Evolutionary conservation across 2,888 invertebrate genomes (phyloP).

Genomic region (Sclerodermus sp.): DNA sequence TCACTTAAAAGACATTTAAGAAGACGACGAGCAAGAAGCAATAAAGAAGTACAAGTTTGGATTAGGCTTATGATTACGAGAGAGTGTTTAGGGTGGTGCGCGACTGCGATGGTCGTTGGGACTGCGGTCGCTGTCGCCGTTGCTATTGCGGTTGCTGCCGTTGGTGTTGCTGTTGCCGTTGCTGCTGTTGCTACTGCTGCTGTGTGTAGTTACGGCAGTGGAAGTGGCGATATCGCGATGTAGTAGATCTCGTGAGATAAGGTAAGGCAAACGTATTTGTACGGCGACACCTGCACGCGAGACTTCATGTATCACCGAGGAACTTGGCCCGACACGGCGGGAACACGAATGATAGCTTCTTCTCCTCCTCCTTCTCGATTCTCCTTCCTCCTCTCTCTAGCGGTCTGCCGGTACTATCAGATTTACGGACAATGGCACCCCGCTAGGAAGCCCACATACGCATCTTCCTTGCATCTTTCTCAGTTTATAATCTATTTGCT

Average conservation of each 20-base stretch:
- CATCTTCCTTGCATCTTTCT: no score
- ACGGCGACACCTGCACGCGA: slow-evolving; percentile 49
- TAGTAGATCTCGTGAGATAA: slow-evolving; percentile 48
- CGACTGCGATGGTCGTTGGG: no score
- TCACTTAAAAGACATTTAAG: slow-evolving; percentile 29
- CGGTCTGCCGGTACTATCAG: slow-evolving; percentile 30
- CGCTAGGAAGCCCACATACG: slow-evolving; percentile 29
- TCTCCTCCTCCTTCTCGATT: slow-evolving; percentile 17
- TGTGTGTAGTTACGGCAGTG: neutral
- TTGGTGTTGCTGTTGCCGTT: no score
- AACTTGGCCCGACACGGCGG: slow-evolving; percentile 18
- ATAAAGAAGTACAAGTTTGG: no score
- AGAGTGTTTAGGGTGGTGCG: no score
- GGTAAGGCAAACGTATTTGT: slow-evolving; percentile 41
- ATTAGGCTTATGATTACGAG: no score
- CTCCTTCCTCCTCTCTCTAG: neutral
- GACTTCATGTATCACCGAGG: slow-evolving; percentile 40
- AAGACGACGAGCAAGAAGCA: no score
- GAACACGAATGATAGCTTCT: slow-evolving; percentile 29
- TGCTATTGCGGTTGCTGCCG: no score
- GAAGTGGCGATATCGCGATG: slow-evolving; percentile 35
- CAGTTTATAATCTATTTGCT: no score
- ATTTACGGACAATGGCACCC: slow-evolving; percentile 37
- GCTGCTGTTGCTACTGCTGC: no score
- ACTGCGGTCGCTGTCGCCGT: no score